phyloP scores from a whole-genome alignment of 1,140 invertebrate genomes.

The Portunus trituberculatus region DNA sequence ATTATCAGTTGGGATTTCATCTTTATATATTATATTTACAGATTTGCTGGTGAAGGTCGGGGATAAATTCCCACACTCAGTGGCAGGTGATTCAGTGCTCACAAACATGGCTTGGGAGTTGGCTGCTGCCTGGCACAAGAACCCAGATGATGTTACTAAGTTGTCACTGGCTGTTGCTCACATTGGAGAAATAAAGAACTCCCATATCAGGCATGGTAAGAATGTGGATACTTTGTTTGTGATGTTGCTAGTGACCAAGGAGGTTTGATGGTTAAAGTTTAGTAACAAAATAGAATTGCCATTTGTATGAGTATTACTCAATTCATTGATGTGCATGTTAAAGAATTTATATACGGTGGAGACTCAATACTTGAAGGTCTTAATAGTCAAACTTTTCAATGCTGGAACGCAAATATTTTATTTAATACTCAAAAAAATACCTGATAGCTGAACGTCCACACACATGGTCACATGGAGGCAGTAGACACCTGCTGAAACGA shows the following conservation, averaged over 20 bases:
- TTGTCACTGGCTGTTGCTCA: slow-evolving; percentile 74
- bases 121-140: slow-evolving; percentile 81
- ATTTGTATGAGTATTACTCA: neutral
- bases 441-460: no score
- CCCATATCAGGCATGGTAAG: slow-evolving; percentile 78
- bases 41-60: slow-evolving; percentile 64
- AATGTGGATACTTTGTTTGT: slow-evolving; percentile 8
- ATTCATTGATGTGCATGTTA: neutral
- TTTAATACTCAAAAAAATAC: no score
- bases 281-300: neutral
- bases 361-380: no score
- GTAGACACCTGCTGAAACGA: no score
- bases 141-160: slow-evolving; percentile 79
- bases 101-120: slow-evolving; percentile 83
- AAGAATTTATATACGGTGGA: no score
- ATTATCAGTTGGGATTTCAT: no score
- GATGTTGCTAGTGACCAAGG: neutral
- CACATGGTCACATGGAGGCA: no score
- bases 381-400: no score
- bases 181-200: slow-evolving; percentile 77
- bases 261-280: neutral
- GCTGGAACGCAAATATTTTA: no score
- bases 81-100: slow-evolving; percentile 81
- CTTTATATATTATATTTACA: slow-evolving; percentile 28
- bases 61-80: slow-evolving; percentile 81